These are phyloP conservation scores for Oreochromis mossambicus DNA, from an alignment of 2,797 vertebrate species.

Conservation along the genomic window DNA sequence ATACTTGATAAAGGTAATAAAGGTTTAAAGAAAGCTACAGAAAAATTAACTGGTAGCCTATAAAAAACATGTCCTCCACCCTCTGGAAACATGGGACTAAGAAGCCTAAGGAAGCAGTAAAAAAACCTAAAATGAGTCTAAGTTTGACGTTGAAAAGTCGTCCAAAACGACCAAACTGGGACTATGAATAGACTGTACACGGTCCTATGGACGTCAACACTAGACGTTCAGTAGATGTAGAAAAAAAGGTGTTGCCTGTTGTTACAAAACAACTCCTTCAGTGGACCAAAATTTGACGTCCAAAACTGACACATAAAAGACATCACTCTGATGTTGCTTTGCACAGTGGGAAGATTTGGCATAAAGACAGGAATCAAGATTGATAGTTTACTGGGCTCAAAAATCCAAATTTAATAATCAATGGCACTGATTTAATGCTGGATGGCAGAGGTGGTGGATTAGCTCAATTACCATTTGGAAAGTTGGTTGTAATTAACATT, in stretches of 20 bases:
- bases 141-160: neutral
- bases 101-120: neutral
- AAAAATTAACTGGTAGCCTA: neutral
- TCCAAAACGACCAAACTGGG: neutral
- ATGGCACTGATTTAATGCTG: neutral
- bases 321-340: neutral
- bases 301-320: neutral
- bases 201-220: fast-evolving
- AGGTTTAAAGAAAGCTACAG: neutral
- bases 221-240: neutral
- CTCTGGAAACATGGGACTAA: neutral
- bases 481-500: neutral
- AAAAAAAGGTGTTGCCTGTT: neutral
- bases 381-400: neutral
- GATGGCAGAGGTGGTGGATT: neutral
- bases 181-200: neutral
- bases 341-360: neutral
- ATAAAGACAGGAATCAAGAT: neutral
- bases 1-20: neutral
- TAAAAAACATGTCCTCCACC: neutral
- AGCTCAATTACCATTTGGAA: neutral
- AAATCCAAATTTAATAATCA: neutral
- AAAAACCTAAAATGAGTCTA: neutral
- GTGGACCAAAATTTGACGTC: neutral
- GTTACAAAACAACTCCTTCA: neutral